Evolutionary conservation across 2,888 invertebrate species (phyloP), one percentile per base, ranked within the genome.

Genomic region (Drosophila antonietae): DNA sequence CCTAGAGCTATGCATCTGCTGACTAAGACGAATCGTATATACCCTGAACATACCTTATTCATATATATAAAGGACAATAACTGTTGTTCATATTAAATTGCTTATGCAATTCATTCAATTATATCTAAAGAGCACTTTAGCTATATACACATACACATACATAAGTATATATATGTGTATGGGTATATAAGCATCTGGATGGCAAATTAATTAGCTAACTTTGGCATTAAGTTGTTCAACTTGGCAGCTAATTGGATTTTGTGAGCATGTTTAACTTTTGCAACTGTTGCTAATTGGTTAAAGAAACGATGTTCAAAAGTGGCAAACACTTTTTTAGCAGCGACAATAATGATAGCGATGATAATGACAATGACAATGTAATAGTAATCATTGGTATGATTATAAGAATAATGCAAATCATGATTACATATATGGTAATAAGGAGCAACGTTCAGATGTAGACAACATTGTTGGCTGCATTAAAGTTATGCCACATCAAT

Each of bases 201-300:
- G 58, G 44, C 56, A 67, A 81, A 82, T 85, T 88, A 88, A 83
- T 83, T 83, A 85, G 80, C 68, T 49, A 69, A 80, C 62, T 76
- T 76, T 57, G 28, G 51, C 68, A 73, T 66, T 70, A 86, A 83
- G 73, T 83, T 84, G 72, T 65, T 63, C 63, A 63, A 72, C 61
- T 60, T 43, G 61, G 39, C 15, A 37, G 68, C 83, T 82, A 84
- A 84, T 88, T 81, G 79, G 72, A 55, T 70, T 68, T 66, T 73
- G 79, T 61, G 64, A 73, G 73, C 69, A 44, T 72, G 79, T 76
- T 78, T 67, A 82, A 82, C 79, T 83, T 47, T 39, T 68, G 44
- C 68, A 84, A 81, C 81, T 66, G 75, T 68, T 73, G 79, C 79
- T 87, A 87, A 87, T 83, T 87, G 85, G 73, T 69, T 65, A 71